Conservation (phyloP, 2,888 invertebrate genomes). For the Andrena trimmerana region DNA sequence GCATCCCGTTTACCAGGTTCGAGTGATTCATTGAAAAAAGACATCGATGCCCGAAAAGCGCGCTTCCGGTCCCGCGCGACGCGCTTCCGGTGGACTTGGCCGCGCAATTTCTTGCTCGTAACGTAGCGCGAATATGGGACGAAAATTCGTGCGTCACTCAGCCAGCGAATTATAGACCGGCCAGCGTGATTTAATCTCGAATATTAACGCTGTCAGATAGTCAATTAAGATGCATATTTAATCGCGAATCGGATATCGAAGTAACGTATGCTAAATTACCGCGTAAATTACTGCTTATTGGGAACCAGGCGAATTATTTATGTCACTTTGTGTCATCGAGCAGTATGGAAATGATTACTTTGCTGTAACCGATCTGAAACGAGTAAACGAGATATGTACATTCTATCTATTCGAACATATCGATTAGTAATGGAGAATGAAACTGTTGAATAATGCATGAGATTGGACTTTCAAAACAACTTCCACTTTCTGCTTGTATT, state of each 20-base stretch:
- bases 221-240: conserved; percentile 19
- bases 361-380: too few species aligned
- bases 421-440: too few species aligned
- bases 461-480: too few species aligned
- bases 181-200: conserved; percentile 27
- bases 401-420: too few species aligned
- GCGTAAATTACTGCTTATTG: neutral
- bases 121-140: conserved; percentile 36
- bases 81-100: conserved; percentile 39
- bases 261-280: neutral
- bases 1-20: neutral
- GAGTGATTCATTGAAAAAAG: conserved; percentile 2
- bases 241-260: neutral
- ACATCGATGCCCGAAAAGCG: conserved; percentile 35
- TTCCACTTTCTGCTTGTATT: too few species aligned
- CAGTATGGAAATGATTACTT: too few species aligned
- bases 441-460: too few species aligned
- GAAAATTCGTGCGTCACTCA: conserved; percentile 55
- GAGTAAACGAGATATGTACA: too few species aligned
- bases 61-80: conserved; percentile 44
- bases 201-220: conserved; percentile 25
- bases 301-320: too few species aligned
- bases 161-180: conserved; percentile 30
- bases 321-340: too few species aligned
- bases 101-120: conserved; percentile 43